phyloP scores from a whole-genome alignment of 2,888 invertebrate species.

The Corbicula japonica region DNA sequence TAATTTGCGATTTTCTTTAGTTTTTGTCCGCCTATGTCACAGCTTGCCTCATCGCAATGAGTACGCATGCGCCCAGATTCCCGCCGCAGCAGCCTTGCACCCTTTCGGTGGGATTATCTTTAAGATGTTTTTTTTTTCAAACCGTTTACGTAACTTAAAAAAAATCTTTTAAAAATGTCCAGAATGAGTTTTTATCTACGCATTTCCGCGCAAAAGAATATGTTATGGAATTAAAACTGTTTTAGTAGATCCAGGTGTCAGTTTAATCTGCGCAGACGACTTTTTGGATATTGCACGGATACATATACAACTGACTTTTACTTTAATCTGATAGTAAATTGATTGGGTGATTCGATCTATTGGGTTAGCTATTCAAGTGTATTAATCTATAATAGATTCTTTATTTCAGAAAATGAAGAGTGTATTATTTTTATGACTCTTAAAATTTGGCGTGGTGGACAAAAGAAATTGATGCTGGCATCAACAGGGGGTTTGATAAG shows the following conservation, averaged over 20 bases:
- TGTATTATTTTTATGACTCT: slow-evolving; percentile 57
- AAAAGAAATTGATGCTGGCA: slow-evolving; percentile 18
- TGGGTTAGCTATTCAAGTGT: slow-evolving; percentile 43
- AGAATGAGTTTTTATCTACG: too few relatives aligned
- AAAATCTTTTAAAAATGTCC: too few relatives aligned
- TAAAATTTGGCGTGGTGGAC: slow-evolving; percentile 10
- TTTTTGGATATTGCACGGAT: slow-evolving; percentile 41
- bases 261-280: too few relatives aligned
- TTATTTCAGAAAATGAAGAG: slow-evolving; percentile 60
- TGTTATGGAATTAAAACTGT: too few relatives aligned
- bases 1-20: slow-evolving; percentile 15
- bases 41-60: slow-evolving; percentile 22
- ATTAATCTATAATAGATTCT: slow-evolving; percentile 60
- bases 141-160: too few relatives aligned
- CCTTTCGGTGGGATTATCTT: too few relatives aligned
- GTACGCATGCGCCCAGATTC: slow-evolving; percentile 40
- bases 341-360: slow-evolving; percentile 58
- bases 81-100: slow-evolving; percentile 7
- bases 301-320: slow-evolving; percentile 59
- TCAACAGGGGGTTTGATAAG: slow-evolving; percentile 23
- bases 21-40: not conserved
- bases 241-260: too few relatives aligned
- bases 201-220: too few relatives aligned
- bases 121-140: too few relatives aligned
- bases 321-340: slow-evolving; percentile 57